A percentile compares a stretch with the other conserved stretches of the same genome.
Evolutionary conservation across 2,888 invertebrate species (phyloP).

Genomic region (Epinotia bilunana): DNA sequence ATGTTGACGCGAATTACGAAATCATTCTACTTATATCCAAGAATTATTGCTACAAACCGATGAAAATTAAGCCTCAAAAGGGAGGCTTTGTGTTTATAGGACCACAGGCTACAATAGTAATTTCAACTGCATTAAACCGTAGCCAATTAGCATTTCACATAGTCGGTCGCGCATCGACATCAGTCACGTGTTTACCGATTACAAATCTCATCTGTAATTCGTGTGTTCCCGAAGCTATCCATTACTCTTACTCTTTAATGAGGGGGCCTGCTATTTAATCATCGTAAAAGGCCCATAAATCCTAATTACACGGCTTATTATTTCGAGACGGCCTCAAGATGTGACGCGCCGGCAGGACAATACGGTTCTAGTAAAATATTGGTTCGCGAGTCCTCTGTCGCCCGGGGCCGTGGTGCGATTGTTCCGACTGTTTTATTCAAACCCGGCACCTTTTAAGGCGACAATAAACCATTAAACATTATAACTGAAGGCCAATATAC

Average conservation of each 20-base stretch:
- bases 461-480: constrained; percentile 14
- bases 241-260: constrained; percentile 66
- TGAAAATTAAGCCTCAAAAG: background rate
- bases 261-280: constrained; percentile 69
- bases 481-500: background rate
- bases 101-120: constrained; percentile 3
- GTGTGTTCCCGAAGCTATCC: constrained; percentile 60
- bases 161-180: constrained; percentile 37
- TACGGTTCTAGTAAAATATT: constrained; percentile 64
- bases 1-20: background rate
- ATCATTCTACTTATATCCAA: background rate
- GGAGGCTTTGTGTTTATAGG: background rate
- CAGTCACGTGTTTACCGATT: constrained; percentile 51
- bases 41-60: background rate
- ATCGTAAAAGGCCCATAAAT: constrained; percentile 77
- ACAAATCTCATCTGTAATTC: constrained; percentile 63
- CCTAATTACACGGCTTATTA: constrained; percentile 80
- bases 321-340: constrained; percentile 69
- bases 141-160: constrained; percentile 43
- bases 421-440: constrained; percentile 17
- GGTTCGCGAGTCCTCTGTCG: constrained; percentile 48
- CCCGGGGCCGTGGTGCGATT: constrained; percentile 25
- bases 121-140: constrained; percentile 1
- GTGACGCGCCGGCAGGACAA: constrained; percentile 72
- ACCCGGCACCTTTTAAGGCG: constrained; percentile 17